Evolutionary conservation across 2,888 invertebrate genomes (phyloP).

Genomic region (Leptinotarsa peninsularis): DNA sequence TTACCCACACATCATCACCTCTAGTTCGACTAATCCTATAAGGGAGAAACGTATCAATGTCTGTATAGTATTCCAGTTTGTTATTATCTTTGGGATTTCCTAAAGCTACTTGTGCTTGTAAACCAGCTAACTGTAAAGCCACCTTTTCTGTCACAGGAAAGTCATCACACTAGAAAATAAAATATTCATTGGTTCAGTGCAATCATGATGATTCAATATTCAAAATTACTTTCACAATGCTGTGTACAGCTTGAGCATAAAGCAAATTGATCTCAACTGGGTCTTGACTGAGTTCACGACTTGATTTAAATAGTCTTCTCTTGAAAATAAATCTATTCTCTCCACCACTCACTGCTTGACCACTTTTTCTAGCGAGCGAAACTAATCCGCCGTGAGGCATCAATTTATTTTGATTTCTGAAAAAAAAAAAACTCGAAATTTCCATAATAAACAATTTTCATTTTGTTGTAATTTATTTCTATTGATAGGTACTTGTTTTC

Average conservation of each 20-base stretch:
- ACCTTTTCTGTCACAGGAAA: slow-evolving; percentile 96
- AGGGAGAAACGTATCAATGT: slow-evolving; percentile 92
- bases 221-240: slow-evolving; percentile 87
- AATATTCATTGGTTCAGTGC: not conserved
- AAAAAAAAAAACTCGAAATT: slow-evolving; percentile 26
- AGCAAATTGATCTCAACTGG: slow-evolving; percentile 94
- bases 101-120: slow-evolving; percentile 94
- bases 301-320: slow-evolving; percentile 87
- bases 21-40: slow-evolving; percentile 82
- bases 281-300: slow-evolving; percentile 91
- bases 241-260: slow-evolving; percentile 95
- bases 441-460: too few species aligned
- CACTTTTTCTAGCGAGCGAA: slow-evolving; percentile 70
- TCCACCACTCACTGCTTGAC: slow-evolving; percentile 80
- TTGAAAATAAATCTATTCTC: slow-evolving; percentile 94
- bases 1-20: slow-evolving; percentile 86
- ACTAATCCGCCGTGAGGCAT: slow-evolving; percentile 59
- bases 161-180: slow-evolving; percentile 82
- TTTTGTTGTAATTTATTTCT: too few species aligned
- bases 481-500: too few species aligned
- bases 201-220: not conserved
- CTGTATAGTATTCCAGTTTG: slow-evolving; percentile 87
- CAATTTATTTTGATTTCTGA: slow-evolving; percentile 63
- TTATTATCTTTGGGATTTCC: slow-evolving; percentile 85
- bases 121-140: slow-evolving; percentile 91